Evolutionary conservation across 1,140 invertebrate species (phyloP), one percentile per base, ranked within the genome.

Genomic region (Drosophila lacertosa): DNA sequence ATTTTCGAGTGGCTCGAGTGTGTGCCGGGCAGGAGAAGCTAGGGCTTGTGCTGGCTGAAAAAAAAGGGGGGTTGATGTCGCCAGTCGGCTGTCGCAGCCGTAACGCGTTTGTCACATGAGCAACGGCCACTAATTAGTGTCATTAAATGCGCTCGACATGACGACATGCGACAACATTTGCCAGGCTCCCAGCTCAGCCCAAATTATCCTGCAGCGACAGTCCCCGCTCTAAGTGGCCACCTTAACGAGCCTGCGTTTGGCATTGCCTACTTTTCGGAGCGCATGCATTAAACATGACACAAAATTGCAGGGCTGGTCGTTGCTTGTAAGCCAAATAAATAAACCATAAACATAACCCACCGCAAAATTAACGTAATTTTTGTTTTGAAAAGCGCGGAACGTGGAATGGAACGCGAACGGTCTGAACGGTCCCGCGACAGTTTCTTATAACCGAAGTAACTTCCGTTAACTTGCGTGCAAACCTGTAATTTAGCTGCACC

Each of bases 111-210:
- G 89, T 90, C 89, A 90, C 84, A 78, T 70, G 83, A 81, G 74
- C 70, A 67, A 53, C 60, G 65, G 70, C 75, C 89, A 90, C 89
- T 90, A 90, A 90, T 90, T 90, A 89, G 89, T 90, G 89, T 86
- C 89, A 90, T 90, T 90, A 88, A 88, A 86, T 72, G 55, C 66
- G 69, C 82, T 64, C 71, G 70, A 74, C 35, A 69, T 50, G 70
- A 40, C 55, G 64, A 67, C 64, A 67, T 62, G 51, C 70, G 50
- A 73, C 70, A 69, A 62, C 64, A 73, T 54, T 68, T 47, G 55
- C 54, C 13, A 32, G 18, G 18, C 29, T 4, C 32, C 32, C 18
- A 50, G 20, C 33, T 1, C 29, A 15, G 11, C 10, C 15, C 39
- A 15, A 7, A 4, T 11, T 13, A 7, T 15, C 11, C 7, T 9